Evolutionary conservation across 2,113 vertebrate genomes (phyloP).

Genomic region (Fregetta grallaria): DNA sequence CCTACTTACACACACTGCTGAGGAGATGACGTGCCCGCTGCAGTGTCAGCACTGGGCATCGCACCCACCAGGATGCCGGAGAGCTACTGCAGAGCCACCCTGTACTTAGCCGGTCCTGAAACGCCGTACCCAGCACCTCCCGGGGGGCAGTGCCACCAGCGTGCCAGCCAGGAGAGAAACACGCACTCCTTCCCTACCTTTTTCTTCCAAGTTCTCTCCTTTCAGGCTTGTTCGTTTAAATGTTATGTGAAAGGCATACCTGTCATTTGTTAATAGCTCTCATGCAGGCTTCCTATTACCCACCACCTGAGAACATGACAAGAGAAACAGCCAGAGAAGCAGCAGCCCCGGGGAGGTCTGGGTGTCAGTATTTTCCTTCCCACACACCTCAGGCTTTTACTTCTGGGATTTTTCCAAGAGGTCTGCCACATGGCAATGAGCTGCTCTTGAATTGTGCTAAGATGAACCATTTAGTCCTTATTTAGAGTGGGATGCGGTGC

Average conservation of each 20-base stretch:
- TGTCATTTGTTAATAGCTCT: background rate
- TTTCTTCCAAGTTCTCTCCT: background rate
- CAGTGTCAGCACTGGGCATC: rapidly evolving
- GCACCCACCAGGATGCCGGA: background rate
- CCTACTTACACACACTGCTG: background rate
- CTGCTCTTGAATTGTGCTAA: background rate
- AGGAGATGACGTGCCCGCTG: too few species aligned
- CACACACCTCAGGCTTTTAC: background rate
- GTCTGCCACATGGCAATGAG: background rate
- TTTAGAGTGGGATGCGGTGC: background rate
- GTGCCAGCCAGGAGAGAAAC: background rate
- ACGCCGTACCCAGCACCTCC: rapidly evolving
- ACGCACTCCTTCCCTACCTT: background rate
- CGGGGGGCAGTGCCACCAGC: background rate
- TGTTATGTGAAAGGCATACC: background rate
- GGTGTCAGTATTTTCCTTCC: background rate
- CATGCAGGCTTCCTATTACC: background rate
- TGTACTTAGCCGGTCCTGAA: background rate
- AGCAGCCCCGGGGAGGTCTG: background rate
- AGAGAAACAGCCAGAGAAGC: background rate
- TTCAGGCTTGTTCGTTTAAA: background rate
- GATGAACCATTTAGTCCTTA: background rate
- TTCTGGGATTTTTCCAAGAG: background rate
- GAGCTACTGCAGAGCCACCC: background rate
- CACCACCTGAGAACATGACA: background rate